Conservation (phyloP, 2,797 vertebrate species). For the Hoplostethus mediterraneus region DNA sequence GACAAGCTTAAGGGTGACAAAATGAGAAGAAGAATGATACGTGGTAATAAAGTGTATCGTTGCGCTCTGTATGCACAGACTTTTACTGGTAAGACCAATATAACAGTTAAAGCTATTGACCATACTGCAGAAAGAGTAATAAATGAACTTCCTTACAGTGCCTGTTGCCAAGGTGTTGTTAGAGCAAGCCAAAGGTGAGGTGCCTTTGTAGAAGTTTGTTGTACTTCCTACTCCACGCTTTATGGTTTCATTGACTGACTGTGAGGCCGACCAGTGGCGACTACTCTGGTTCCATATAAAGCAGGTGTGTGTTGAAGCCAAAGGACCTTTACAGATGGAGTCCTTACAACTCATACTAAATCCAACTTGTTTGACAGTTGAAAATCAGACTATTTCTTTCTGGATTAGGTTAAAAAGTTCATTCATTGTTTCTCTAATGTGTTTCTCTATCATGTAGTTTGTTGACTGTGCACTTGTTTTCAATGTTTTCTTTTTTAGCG, state of each 20-base stretch:
- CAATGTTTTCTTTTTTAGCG: slow-evolving; percentile 21
- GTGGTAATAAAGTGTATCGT: slow-evolving; percentile 50
- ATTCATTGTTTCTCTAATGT: background rate
- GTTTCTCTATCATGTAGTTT: slow-evolving; percentile 3
- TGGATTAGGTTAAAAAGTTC: background rate
- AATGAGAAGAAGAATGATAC: slow-evolving; percentile 49
- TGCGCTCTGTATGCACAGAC: slow-evolving; percentile 36
- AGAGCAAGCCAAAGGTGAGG: slow-evolving; percentile 49
- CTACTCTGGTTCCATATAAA: slow-evolving; percentile 38
- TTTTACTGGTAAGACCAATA: slow-evolving; percentile 16
- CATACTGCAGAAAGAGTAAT: slow-evolving; percentile 53
- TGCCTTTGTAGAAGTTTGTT: slow-evolving; percentile 28
- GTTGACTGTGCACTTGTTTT: background rate
- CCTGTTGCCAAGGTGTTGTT: slow-evolving; percentile 41
- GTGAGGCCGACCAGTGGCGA: slow-evolving; percentile 38
- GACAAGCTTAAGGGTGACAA: slow-evolving; percentile 48
- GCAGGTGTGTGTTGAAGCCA: slow-evolving; percentile 23
- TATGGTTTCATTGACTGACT: slow-evolving; percentile 64
- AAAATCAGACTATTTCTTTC: background rate
- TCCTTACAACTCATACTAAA: background rate
- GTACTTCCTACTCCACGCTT: slow-evolving; percentile 45
- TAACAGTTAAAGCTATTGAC: slow-evolving; percentile 53
- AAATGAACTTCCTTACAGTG: slow-evolving; percentile 52
- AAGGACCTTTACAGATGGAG: slow-evolving; percentile 18
- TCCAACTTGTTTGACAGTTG: background rate